Conservation (phyloP, 2,797 vertebrate genomes). For the Toxotes lorentzi region DNA sequence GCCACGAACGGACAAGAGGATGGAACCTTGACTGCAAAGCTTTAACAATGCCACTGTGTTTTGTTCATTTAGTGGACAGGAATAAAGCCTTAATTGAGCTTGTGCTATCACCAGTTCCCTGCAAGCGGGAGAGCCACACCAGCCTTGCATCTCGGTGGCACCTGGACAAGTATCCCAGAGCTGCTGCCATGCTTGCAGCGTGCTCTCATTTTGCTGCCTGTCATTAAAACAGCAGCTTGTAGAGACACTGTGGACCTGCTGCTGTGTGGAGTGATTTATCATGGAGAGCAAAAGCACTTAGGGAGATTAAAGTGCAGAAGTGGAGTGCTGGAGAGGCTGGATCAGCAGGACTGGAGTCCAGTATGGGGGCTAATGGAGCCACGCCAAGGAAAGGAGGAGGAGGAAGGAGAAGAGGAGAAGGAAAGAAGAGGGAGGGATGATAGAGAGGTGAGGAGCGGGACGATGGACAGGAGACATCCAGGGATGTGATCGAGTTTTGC, state of each 20-base stretch:
- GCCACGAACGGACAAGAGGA: constrained; percentile 6
- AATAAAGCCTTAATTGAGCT: constrained; percentile 36
- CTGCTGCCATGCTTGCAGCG: constrained; percentile 39
- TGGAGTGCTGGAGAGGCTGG: constrained; percentile 63
- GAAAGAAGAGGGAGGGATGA: constrained; percentile 16
- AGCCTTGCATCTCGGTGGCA: constrained; percentile 35
- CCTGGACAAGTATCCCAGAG: constrained; percentile 40
- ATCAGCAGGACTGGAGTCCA: constrained; percentile 75
- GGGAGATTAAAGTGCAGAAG: constrained; percentile 80
- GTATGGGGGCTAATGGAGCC: constrained; percentile 57
- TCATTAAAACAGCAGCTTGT: constrained; percentile 65
- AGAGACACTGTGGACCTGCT: constrained; percentile 56
- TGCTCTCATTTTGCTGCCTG: constrained; percentile 58
- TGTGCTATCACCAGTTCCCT: constrained; percentile 13
- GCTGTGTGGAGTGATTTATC: constrained; percentile 77
- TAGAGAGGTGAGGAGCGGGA: constrained; percentile 25
- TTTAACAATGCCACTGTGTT: constrained; percentile 15
- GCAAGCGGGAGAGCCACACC: constrained; percentile 13
- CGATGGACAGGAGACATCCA: constrained; percentile 36
- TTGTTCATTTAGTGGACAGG: constrained; percentile 33
- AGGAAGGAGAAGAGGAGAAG: constrained; percentile 15
- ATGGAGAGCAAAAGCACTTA: constrained; percentile 77
- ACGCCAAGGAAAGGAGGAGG: constrained; percentile 60
- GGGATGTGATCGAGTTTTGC: constrained; percentile 45
- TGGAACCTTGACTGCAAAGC: neutral